Evolutionary conservation across 37 sponge, comb jelly and placozoan species (phyloP).

Genomic region (Eunapius fragilis): DNA sequence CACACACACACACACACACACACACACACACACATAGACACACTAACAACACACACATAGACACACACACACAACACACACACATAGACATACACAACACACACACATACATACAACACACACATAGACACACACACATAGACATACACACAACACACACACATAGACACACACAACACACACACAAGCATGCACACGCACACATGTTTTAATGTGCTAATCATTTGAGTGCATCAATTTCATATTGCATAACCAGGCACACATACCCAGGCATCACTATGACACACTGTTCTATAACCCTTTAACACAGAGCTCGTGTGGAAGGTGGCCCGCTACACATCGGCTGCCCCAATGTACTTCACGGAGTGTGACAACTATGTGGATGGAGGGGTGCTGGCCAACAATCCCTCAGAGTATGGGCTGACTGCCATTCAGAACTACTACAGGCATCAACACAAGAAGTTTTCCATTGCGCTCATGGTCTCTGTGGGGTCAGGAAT

Average conservation of each 20-base stretch:
- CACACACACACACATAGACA: background rate
- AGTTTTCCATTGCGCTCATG: background rate
- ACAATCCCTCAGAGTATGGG: slow-evolving; percentile 69
- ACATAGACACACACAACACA: no score
- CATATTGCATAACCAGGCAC: no score
- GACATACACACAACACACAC: no score
- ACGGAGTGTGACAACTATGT: slow-evolving; percentile 58
- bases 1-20: background rate
- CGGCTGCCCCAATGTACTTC: slow-evolving; percentile 58
- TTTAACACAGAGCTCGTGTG: slow-evolving; percentile 6
- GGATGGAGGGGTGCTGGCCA: slow-evolving; percentile 64
- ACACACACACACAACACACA: no score
- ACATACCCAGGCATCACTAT: no score
- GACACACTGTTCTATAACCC: background rate
- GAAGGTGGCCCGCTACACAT: slow-evolving; percentile 45
- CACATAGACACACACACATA: no score
- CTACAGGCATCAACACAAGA: slow-evolving; percentile 31
- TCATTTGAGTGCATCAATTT: no score
- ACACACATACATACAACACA: no score
- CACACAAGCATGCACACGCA: no score
- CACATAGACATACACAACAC: no score
- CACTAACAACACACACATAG: no score
- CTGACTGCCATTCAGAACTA: slow-evolving; percentile 65
- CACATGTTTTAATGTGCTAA: no score
- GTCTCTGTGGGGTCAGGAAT: slow-evolving; percentile 55